Base-by-base conservation (phyloP, 2,113 vertebrate genomes). In the Podarcis cretensis region DNA sequence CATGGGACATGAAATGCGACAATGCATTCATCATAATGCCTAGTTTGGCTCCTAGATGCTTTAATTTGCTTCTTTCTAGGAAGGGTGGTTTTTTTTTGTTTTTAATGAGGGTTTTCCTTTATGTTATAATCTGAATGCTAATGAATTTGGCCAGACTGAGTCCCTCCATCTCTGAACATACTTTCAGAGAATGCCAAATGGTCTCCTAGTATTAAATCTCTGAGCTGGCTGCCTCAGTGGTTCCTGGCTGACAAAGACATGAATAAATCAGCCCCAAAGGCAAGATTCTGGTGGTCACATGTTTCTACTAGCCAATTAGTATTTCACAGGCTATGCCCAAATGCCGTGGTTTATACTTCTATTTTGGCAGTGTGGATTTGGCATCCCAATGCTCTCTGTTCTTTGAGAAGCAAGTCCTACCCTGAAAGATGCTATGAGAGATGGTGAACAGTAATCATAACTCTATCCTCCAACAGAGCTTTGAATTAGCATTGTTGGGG, bases 91-190 rank as follows among this genome's bases (percentile, higher is more conserved):
- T 35, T 35, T 35, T 16, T 63, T 63, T 63, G 43, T 43, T 16
- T 63, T 63, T 63, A 63, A 63, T 37, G 75, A 43, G 20, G 21
- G 37, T 40, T 23, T 27, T 40, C 37, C 35, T 43, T 43, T 68
- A 68, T 32, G 12, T 63, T 40, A 14, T 43, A 37, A 40, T 63
- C 20, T 32, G 5, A 83, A 68, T 35, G n/a, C 23, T 25, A 25
- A 73, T 4, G 71, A 73, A 30, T 76, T 0, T 20, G 35, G n/a
- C 65, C 65, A n/a, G 43, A 48, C 0, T 77, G 65, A 32, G 69
- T 59, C 21, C 9, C 86, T 85, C 65, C 63, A 25, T 27, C 1
- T 40, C 8, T 4, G 63, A 83, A 18, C 10, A 65, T 1, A 0
- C 68, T 82, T 71, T 25, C 83, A 84, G 54, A 6, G 12, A 32